A percentile compares a stretch with the other conserved stretches of the same genome.
Evolutionary conservation across 2,113 vertebrate species (phyloP).

Genomic region (Rhinoptilus africanus): DNA sequence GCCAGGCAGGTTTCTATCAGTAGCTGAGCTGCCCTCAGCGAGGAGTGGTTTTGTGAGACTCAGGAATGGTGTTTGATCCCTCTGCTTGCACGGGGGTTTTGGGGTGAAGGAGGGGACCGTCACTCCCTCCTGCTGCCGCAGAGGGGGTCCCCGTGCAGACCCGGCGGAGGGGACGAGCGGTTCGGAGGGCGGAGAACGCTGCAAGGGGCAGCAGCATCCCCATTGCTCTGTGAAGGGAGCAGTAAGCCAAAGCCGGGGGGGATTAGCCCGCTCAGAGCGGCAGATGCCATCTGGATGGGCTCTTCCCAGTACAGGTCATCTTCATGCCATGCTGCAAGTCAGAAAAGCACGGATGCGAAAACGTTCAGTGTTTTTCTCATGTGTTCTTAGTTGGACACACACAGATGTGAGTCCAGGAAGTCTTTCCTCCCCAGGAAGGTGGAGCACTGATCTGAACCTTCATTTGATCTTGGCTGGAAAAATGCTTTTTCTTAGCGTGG

Average conservation of each 20-base stretch:
- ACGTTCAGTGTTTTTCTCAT: background rate
- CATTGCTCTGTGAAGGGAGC: background rate
- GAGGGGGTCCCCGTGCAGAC: background rate
- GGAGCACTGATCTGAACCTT: background rate
- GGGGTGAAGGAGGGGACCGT: background rate
- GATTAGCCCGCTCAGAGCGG: background rate
- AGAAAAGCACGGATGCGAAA: background rate
- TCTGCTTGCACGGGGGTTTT: background rate
- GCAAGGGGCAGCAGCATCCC: background rate
- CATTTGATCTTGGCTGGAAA: background rate
- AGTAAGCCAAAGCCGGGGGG: background rate
- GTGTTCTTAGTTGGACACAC: background rate
- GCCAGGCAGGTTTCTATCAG: background rate
- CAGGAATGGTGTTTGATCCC: background rate
- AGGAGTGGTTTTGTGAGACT: background rate
- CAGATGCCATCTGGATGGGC: background rate
- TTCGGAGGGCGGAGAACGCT: background rate
- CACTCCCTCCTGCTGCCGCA: background rate
- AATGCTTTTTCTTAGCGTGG: background rate
- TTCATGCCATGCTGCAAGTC: background rate
- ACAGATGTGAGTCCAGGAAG: background rate
- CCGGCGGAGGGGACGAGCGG: rapidly evolving
- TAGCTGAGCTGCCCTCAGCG: rapidly evolving
- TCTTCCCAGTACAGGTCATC: background rate
- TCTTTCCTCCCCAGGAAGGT: background rate